phyloP scores from a whole-genome alignment of 1,140 invertebrate species.

The Bradynema listronoti region DNA sequence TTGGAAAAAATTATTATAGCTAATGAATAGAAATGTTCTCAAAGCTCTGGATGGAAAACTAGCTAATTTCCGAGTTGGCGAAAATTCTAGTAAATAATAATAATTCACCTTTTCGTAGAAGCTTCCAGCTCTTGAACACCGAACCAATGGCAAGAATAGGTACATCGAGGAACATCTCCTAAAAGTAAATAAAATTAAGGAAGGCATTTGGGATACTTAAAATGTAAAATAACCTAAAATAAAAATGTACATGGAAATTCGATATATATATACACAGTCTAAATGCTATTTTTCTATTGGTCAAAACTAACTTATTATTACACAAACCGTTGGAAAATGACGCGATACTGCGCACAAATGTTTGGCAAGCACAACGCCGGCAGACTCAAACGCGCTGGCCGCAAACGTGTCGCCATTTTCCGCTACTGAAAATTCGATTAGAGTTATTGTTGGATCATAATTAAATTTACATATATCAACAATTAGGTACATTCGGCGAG shows the following conservation, averaged over 20 bases:
- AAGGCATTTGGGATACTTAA: not conserved
- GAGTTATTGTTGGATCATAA: slow-evolving; percentile 1
- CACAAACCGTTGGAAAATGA: slow-evolving; percentile 66
- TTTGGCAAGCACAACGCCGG: slow-evolving; percentile 70
- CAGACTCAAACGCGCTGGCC: slow-evolving; percentile 69
- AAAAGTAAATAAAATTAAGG: slow-evolving; percentile 58
- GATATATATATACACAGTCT: not conserved
- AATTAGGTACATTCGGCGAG: slow-evolving; percentile 34
- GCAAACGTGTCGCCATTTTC: slow-evolving; percentile 68
- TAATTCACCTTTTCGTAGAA: slow-evolving; percentile 63
- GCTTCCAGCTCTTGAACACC: slow-evolving; percentile 85
- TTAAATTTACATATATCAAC: not conserved
- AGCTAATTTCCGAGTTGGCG: no score
- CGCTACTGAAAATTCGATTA: slow-evolving; percentile 26
- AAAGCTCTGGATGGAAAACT: no score
- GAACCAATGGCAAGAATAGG: slow-evolving; percentile 85
- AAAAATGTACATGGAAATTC: not conserved
- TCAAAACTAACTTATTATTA: slow-evolving; percentile 10
- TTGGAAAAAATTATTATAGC: not conserved
- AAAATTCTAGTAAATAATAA: no score
- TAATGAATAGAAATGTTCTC: no score
- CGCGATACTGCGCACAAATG: slow-evolving; percentile 69
- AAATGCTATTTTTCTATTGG: not conserved
- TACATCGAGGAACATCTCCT: slow-evolving; percentile 64
- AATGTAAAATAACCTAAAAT: not conserved